phyloP scores from a whole-genome alignment of 2,113 vertebrate genomes.

The Polypterus bichir region DNA sequence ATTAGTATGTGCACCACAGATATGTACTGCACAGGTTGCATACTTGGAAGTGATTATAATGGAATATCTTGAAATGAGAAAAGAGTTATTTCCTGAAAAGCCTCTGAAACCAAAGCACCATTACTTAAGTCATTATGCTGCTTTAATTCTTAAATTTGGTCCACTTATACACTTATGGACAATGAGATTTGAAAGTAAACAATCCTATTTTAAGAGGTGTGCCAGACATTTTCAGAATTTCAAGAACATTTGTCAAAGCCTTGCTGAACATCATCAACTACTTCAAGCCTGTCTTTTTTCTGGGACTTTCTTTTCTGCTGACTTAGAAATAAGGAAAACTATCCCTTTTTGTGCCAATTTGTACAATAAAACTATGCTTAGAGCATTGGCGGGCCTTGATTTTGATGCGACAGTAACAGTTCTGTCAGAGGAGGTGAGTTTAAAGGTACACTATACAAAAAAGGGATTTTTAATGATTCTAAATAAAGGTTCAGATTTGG shows the following conservation, averaged over 20 bases:
- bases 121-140: background rate
- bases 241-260: background rate
- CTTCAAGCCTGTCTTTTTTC: background rate
- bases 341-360: background rate
- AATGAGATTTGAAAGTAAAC: background rate
- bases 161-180: background rate
- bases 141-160: background rate
- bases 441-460: background rate
- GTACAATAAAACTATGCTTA: background rate
- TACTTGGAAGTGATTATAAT: background rate
- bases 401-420: background rate
- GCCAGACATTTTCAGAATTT: background rate
- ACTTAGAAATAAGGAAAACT: background rate
- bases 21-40: background rate
- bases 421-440: background rate
- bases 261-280: background rate
- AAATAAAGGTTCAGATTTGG: background rate
- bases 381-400: background rate
- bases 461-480: background rate
- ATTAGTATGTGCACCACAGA: background rate
- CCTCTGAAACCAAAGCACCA: background rate
- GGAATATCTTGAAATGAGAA: background rate
- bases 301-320: background rate
- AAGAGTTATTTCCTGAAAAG: background rate
- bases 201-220: background rate